Conservation (phyloP, 2,113 vertebrate genomes). For the Procavia capensis region DNA sequence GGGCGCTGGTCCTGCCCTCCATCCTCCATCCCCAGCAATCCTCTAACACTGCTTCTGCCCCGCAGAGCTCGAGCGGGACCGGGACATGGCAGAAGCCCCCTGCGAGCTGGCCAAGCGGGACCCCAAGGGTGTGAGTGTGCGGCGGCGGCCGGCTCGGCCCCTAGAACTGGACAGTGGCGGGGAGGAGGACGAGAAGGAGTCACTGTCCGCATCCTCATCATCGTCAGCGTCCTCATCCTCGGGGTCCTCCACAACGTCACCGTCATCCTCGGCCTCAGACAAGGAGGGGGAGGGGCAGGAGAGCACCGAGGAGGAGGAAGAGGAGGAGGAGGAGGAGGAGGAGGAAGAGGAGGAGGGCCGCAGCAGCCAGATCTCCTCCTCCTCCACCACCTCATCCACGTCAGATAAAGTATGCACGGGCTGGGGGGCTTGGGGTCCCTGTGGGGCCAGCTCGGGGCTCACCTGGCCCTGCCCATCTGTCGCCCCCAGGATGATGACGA, state of each 20-base stretch:
- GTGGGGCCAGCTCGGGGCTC: rapidly evolving
- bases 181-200: slow-evolving; percentile 95
- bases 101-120: slow-evolving; percentile 92
- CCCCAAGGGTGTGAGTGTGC: slow-evolving; percentile 86
- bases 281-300: slow-evolving; percentile 92
- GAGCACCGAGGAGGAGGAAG: slow-evolving; percentile 81
- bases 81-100: slow-evolving; percentile 86
- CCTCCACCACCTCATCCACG: background rate
- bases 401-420: slow-evolving; percentile 55
- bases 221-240: slow-evolving; percentile 92
- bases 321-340: slow-evolving; percentile 64
- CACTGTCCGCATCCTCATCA: slow-evolving; percentile 89
- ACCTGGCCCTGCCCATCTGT: rapidly evolving
- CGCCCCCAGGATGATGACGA: slow-evolving; percentile 66
- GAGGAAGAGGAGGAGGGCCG: slow-evolving; percentile 77
- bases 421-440: background rate
- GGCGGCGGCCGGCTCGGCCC: slow-evolving; percentile 92
- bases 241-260: slow-evolving; percentile 88
- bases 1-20: rapidly evolving
- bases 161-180: slow-evolving; percentile 97
- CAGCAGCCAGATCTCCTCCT: slow-evolving; percentile 59
- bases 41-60: background rate
- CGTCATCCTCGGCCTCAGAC: slow-evolving; percentile 90
- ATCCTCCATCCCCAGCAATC: rapidly evolving
- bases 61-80: slow-evolving; percentile 89